Conservation (phyloP, 92 coral and sea anemone genomes). For the Actinernus sp. region DNA sequence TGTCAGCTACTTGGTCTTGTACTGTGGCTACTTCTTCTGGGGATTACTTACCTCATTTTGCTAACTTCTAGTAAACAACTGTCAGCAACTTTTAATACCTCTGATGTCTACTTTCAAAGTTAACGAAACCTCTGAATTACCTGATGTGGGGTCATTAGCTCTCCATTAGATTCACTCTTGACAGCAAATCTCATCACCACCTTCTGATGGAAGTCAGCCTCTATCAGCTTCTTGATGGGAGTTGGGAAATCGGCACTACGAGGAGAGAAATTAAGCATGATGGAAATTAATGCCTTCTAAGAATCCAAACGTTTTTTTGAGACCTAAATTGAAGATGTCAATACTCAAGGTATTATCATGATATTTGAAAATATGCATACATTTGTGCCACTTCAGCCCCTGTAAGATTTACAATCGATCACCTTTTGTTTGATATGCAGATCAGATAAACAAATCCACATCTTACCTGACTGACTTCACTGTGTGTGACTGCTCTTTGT, state of each 20-base stretch:
- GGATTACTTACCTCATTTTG: background rate
- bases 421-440: background rate
- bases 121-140: slow-evolving; percentile 12
- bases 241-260: slow-evolving; percentile 79
- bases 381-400: background rate
- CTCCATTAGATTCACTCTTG: slow-evolving; percentile 77
- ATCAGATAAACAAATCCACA: too few species aligned
- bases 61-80: background rate
- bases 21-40: background rate
- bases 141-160: slow-evolving; percentile 95
- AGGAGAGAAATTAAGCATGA: background rate
- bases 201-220: slow-evolving; percentile 94
- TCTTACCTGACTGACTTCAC: slow-evolving; percentile 88
- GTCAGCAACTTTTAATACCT: too few species aligned
- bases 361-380: too few species aligned
- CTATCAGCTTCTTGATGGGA: slow-evolving; percentile 60
- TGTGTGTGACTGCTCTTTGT: slow-evolving; percentile 91
- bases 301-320: background rate
- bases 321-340: background rate
- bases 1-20: too few species aligned
- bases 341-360: too few species aligned
- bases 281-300: background rate
- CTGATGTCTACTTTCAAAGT: too few species aligned
- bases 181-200: slow-evolving; percentile 90
- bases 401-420: background rate